Evolutionary conservation across 2,888 invertebrate species (phyloP).

Genomic region (Leptura quadrifasciata): DNA sequence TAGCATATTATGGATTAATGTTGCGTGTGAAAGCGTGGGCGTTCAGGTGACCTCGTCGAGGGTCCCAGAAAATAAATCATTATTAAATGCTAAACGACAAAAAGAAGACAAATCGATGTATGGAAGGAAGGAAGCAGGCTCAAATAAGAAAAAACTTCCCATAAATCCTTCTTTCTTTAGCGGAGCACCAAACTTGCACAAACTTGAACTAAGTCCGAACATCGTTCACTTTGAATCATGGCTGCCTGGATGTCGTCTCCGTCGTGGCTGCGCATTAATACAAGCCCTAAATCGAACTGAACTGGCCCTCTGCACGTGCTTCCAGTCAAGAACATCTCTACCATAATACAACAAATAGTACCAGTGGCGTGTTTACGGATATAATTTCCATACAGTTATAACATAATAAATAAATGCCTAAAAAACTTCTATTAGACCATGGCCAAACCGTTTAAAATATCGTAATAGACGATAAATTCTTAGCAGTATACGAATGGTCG

Average conservation of each 20-base stretch:
- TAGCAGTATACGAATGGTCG: too few relatives aligned
- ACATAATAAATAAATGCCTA: background rate
- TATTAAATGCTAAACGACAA: constrained; percentile 73
- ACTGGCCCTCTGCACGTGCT: constrained; percentile 42
- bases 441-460: too few relatives aligned
- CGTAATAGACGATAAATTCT: too few relatives aligned
- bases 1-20: constrained; percentile 47
- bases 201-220: constrained; percentile 73
- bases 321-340: constrained; percentile 28
- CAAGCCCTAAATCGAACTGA: constrained; percentile 55
- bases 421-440: too few relatives aligned
- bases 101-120: constrained; percentile 73
- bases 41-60: constrained; percentile 62
- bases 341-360: constrained; percentile 31
- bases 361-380: constrained; percentile 28
- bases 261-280: constrained; percentile 72
- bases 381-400: background rate
- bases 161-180: constrained; percentile 73
- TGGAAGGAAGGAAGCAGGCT: constrained; percentile 70
- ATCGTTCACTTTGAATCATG: constrained; percentile 74
- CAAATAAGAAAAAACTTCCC: constrained; percentile 69
- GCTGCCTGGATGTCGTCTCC: constrained; percentile 70
- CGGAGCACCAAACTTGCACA: constrained; percentile 71
- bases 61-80: constrained; percentile 68
- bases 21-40: constrained; percentile 51